These are phyloP conservation scores for Oryctolagus cuniculus DNA, from an alignment of 2,113 vertebrate genomes.

Conservation along the genomic window DNA sequence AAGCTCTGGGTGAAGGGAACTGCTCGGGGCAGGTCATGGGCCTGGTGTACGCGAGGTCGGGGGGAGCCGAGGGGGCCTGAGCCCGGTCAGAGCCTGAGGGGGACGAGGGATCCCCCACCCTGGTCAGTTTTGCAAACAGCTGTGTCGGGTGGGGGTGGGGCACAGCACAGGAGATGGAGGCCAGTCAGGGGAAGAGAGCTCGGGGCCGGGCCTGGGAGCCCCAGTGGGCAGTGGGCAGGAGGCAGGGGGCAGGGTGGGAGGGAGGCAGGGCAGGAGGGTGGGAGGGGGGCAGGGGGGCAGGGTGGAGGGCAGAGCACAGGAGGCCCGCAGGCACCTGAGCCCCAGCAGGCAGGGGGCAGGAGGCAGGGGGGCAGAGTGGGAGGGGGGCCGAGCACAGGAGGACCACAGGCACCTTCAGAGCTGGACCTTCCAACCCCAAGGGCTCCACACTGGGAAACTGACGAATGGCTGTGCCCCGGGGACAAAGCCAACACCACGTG, in stretches of 20 bases:
- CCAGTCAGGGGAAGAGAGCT: neutral
- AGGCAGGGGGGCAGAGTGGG: too few species aligned
- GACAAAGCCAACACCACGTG: neutral
- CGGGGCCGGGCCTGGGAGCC: neutral
- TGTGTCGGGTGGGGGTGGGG: too few species aligned
- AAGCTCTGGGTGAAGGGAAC: neutral
- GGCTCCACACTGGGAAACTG: neutral
- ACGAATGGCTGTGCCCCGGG: neutral
- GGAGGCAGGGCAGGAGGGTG: neutral
- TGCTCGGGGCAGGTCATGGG: fast-evolving
- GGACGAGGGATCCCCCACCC: neutral
- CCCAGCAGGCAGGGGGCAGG: neutral
- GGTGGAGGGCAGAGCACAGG: neutral
- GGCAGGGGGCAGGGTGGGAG: too few species aligned
- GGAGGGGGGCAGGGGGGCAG: too few species aligned
- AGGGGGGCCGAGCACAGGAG: neutral
- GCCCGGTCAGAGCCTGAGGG: neutral
- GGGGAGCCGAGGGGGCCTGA: neutral
- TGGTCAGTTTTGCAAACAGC: neutral
- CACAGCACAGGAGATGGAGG: neutral
- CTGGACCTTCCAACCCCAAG: neutral
- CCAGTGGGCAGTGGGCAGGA: neutral
- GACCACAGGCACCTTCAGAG: fast-evolving
- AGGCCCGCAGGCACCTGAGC: too few species aligned
- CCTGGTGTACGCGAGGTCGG: neutral